These are phyloP conservation scores for Cygnus olor DNA, from an alignment of 2,797 vertebrate species.

Conservation along the genomic window DNA sequence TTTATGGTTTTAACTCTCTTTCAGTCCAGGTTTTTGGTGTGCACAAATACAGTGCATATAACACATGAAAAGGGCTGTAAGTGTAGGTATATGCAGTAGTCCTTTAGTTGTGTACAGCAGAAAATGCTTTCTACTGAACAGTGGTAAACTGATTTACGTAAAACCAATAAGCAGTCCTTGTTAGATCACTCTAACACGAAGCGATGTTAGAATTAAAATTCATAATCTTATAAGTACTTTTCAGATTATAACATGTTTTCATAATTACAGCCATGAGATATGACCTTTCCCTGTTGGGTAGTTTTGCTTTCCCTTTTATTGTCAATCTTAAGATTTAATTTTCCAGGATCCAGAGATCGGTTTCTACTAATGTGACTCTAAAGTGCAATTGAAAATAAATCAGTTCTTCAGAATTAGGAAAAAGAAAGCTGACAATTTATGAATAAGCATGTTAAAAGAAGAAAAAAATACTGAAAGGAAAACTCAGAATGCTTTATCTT, in stretches of 20 bases:
- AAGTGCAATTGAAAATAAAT: constrained; percentile 63
- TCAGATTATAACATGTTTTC: constrained; percentile 23
- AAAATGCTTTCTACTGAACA: constrained; percentile 15
- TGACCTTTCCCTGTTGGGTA: constrained; percentile 38
- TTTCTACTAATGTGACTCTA: constrained; percentile 47
- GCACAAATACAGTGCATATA: neutral
- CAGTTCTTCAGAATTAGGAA: constrained; percentile 27
- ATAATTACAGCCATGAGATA: constrained; percentile 33
- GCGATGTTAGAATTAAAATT: constrained; percentile 52
- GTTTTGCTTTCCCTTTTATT: constrained; percentile 61
- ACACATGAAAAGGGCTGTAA: neutral
- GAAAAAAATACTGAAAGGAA: neutral
- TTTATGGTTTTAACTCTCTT: neutral
- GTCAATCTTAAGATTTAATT: constrained; percentile 61
- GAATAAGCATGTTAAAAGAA: neutral
- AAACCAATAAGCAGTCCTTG: neutral
- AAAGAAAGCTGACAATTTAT: constrained; percentile 25
- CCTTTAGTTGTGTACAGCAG: neutral
- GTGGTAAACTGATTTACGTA: constrained; percentile 19
- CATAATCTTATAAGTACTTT: constrained; percentile 44
- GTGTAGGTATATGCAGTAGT: neutral
- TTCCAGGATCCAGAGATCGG: constrained; percentile 46
- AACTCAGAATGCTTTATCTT: constrained; percentile 26
- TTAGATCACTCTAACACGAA: constrained; percentile 29
- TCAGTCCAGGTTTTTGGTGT: neutral